These are phyloP conservation scores for Drosophila asahinai DNA, from an alignment of 1,140 invertebrate species.

Conservation along the genomic window DNA sequence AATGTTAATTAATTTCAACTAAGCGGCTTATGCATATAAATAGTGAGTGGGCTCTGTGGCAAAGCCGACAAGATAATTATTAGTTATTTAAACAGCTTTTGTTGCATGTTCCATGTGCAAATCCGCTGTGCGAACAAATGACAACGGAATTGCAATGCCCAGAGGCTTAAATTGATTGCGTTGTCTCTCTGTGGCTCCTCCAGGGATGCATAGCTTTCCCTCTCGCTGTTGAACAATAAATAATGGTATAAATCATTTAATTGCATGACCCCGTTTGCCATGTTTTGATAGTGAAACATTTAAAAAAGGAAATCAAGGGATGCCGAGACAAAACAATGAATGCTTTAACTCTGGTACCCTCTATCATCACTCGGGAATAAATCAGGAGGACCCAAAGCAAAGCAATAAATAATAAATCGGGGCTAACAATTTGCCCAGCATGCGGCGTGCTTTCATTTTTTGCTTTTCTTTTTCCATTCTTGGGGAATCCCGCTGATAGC, in stretches of 20 bases:
- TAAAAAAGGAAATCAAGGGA: constrained; percentile 25
- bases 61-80: constrained; percentile 78
- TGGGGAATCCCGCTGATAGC: constrained; percentile 48
- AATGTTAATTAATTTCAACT: constrained; percentile 82
- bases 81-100: constrained; percentile 82
- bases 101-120: constrained; percentile 70
- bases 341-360: constrained; percentile 32
- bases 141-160: constrained; percentile 60
- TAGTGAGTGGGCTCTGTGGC: constrained; percentile 50
- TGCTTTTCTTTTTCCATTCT: constrained; percentile 12
- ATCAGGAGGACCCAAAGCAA: constrained; percentile 67
- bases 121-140: constrained; percentile 58
- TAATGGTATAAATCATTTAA: constrained; percentile 65
- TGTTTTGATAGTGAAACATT: constrained; percentile 39
- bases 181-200: constrained; percentile 1
- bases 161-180: constrained; percentile 62
- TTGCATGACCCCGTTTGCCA: constrained; percentile 51
- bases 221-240: constrained; percentile 41
- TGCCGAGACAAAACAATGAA: constrained; percentile 44
- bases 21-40: constrained; percentile 79
- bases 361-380: constrained; percentile 50
- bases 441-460: constrained; percentile 3
- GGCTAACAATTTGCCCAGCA: constrained; percentile 72
- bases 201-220: not conserved
- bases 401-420: constrained; percentile 81